These are phyloP conservation scores for Mugil cephalus DNA, from an alignment of 2,113 vertebrate genomes.

Conservation along the genomic window DNA sequence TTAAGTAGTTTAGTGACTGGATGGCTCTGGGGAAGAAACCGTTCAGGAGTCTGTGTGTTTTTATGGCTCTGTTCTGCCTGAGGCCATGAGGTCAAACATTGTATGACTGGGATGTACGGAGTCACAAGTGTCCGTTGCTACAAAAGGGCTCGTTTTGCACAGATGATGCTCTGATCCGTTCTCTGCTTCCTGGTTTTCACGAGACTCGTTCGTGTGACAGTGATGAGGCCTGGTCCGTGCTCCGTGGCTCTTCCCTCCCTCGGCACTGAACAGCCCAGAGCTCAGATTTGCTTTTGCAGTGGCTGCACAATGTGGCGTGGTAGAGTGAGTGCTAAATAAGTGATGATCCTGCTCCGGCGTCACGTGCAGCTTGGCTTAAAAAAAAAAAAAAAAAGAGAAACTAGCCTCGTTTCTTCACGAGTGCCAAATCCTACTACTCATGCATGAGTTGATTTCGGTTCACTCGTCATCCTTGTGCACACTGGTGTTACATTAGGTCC, in stretches of 20 bases:
- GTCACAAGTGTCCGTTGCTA: slow-evolving; percentile 7
- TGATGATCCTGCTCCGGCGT: slow-evolving; percentile 64
- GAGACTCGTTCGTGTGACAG: slow-evolving; percentile 58
- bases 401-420: slow-evolving; percentile 38
- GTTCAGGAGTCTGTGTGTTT: too few species aligned
- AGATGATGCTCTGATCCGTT: slow-evolving; percentile 10
- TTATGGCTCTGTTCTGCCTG: too few species aligned
- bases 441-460: slow-evolving; percentile 22
- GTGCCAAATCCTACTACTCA: slow-evolving; percentile 26
- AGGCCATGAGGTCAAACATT: too few species aligned
- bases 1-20: too few species aligned
- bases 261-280: slow-evolving; percentile 46
- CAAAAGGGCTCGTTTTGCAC: slow-evolving; percentile 20
- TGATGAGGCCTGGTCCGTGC: slow-evolving; percentile 49
- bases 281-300: slow-evolving; percentile 68
- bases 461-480: slow-evolving; percentile 5
- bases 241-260: slow-evolving; percentile 30
- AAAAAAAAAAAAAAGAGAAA: slow-evolving; percentile 34
- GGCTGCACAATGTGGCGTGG: slow-evolving; percentile 74
- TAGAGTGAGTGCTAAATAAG: slow-evolving; percentile 71
- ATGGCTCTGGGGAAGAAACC: too few species aligned
- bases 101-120: too few species aligned
- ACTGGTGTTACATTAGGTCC: neutral
- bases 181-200: slow-evolving; percentile 52
- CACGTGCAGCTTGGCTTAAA: slow-evolving; percentile 64